Evolutionary conservation across 2,113 vertebrate genomes (phyloP).

Genomic region (Ia io): DNA sequence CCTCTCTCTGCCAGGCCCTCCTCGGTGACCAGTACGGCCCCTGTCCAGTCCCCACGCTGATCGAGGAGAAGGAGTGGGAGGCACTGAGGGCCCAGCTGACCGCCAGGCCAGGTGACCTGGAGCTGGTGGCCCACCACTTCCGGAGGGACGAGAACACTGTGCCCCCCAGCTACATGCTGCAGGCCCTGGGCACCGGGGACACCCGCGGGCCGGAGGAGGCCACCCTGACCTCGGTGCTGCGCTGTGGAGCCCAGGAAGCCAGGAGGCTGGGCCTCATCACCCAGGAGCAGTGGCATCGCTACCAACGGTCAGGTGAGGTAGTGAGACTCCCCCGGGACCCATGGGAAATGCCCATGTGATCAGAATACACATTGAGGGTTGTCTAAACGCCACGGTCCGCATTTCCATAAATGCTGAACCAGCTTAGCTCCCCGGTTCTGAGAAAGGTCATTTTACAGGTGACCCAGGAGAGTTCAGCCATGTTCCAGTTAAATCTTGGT

Average conservation of each 20-base stretch:
- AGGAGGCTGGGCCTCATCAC: constrained; percentile 79
- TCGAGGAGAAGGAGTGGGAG: constrained; percentile 84
- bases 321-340: rapidly evolving
- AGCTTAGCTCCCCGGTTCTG: neutral
- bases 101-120: constrained; percentile 70
- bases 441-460: neutral
- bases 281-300: constrained; percentile 78
- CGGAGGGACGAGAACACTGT: constrained; percentile 81
- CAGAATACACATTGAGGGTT: rapidly evolving
- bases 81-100: constrained; percentile 79
- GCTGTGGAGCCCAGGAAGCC: constrained; percentile 77
- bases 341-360: neutral
- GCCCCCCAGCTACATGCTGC: constrained; percentile 85
- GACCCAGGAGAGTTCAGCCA: neutral
- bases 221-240: constrained; percentile 77
- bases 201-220: constrained; percentile 75
- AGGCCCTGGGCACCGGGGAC: constrained; percentile 68
- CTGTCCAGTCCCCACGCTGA: constrained; percentile 77
- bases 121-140: constrained; percentile 82
- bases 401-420: neutral
- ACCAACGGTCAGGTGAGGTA: constrained; percentile 84
- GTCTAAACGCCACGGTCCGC: neutral
- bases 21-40: constrained; percentile 86
- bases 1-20: constrained; percentile 80
- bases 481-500: no score